Percentiles rank a stretch among this genome's conserved stretches.
phyloP scores from a whole-genome alignment of 53 echinoderm and acorn worm species.

The Mesocentrotus franciscanus region DNA sequence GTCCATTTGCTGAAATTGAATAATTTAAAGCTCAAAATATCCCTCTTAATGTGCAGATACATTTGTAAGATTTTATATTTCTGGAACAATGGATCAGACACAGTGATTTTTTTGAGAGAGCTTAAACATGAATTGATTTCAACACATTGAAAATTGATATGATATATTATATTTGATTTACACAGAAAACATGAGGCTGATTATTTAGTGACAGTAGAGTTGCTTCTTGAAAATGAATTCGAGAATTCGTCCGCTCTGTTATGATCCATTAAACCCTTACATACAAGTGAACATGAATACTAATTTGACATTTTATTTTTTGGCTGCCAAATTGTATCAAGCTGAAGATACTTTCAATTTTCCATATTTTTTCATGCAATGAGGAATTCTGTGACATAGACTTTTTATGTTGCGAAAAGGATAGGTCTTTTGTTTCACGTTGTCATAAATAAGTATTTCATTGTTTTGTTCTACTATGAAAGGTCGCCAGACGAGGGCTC shows the following conservation, averaged over 20 bases:
- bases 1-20: background rate
- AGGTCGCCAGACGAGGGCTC: constrained; percentile 62
- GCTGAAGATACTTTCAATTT: too few species aligned
- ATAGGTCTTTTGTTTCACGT: background rate
- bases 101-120: background rate
- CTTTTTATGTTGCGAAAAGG: too few species aligned
- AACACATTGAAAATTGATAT: background rate
- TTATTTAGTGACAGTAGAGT: too few species aligned
- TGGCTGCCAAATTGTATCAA: background rate
- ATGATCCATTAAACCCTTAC: too few species aligned
- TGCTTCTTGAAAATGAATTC: too few species aligned
- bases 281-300: too few species aligned
- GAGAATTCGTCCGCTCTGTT: too few species aligned
- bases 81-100: background rate
- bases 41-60: background rate
- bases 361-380: too few species aligned
- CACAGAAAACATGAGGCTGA: too few species aligned
- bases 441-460: too few species aligned
- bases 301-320: background rate
- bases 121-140: background rate
- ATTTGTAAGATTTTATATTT: background rate
- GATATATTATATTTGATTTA: too few species aligned
- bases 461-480: background rate
- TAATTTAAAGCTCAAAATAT: background rate
- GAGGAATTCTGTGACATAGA: background rate